These are phyloP conservation scores for Ichneumoninae sp. DNA, from an alignment of 2,888 invertebrate genomes.

Conservation along the genomic window DNA sequence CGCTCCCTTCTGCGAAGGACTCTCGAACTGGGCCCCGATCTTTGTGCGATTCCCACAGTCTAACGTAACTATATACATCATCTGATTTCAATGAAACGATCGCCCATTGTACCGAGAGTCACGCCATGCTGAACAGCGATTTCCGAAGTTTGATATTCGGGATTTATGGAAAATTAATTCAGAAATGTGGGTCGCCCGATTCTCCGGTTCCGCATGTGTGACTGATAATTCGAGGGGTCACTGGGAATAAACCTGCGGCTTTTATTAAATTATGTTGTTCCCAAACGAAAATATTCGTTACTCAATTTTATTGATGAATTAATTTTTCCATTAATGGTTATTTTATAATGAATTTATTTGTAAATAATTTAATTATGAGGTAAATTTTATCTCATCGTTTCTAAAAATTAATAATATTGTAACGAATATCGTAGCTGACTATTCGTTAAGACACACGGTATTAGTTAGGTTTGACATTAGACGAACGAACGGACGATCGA, in stretches of 20 bases:
- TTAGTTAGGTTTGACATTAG: too few relatives aligned
- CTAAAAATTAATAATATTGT: too few relatives aligned
- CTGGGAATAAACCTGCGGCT: not conserved
- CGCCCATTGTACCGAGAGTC: conserved; percentile 45
- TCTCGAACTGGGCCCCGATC: conserved; percentile 48
- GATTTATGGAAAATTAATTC: conserved; percentile 29
- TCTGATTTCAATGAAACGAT: conserved; percentile 36
- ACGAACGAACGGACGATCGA: too few relatives aligned
- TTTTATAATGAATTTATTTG: too few relatives aligned
- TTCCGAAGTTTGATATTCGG: conserved; percentile 2
- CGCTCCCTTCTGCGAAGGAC: conserved; percentile 35
- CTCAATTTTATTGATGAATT: too few relatives aligned
- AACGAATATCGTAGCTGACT: too few relatives aligned
- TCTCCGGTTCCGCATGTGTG: not conserved
- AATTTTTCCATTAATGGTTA: too few relatives aligned
- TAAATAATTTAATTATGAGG: too few relatives aligned
- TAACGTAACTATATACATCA: conserved; percentile 11
- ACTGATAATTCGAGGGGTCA: not conserved
- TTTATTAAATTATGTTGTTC: not conserved
- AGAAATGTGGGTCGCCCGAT: conserved; percentile 16
- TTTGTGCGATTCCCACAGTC: not conserved
- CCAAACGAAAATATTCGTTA: not conserved
- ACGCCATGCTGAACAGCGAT: conserved; percentile 29
- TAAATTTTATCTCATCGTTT: too few relatives aligned
- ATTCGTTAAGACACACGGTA: too few relatives aligned